A percentile compares a stretch with the other conserved stretches of the same genome.
These are phyloP conservation scores for Polymixis flavicincta DNA, from an alignment of 2,888 invertebrate genomes.

Conservation along the genomic window DNA sequence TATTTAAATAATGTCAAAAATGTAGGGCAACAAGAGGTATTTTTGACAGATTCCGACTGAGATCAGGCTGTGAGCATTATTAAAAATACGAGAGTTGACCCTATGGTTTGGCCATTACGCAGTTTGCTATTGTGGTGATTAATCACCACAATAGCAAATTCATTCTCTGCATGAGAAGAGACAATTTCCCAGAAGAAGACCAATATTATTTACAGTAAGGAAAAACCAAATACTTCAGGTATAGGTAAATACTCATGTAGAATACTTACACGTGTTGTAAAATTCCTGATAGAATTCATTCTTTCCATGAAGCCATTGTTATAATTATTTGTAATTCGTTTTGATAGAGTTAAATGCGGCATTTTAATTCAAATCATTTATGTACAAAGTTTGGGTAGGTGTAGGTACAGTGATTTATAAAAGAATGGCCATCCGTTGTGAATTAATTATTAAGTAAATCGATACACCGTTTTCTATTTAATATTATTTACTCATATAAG, in stretches of 20 bases:
- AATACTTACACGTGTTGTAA: conserved; percentile 32
- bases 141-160: too few species aligned
- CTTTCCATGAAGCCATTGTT: conserved; percentile 23
- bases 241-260: not conserved
- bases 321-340: not conserved
- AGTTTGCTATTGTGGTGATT: not conserved
- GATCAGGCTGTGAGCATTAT: too few species aligned
- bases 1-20: too few species aligned
- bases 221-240: not conserved
- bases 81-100: too few species aligned
- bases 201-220: not conserved
- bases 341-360: not conserved
- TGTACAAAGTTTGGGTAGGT: conserved; percentile 4
- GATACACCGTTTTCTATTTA: conserved; percentile 16
- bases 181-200: not conserved
- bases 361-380: conserved; percentile 48
- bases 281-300: conserved; percentile 13
- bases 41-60: too few species aligned
- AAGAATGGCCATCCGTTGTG: conserved; percentile 44
- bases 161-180: not conserved
- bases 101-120: not conserved
- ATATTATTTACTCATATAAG: conserved; percentile 24
- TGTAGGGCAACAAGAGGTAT: too few species aligned
- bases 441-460: conserved; percentile 14
- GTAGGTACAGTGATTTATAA: conserved; percentile 15